These are phyloP conservation scores for Nycticorax nycticorax DNA, from an alignment of 2,113 vertebrate genomes.

Conservation along the genomic window DNA sequence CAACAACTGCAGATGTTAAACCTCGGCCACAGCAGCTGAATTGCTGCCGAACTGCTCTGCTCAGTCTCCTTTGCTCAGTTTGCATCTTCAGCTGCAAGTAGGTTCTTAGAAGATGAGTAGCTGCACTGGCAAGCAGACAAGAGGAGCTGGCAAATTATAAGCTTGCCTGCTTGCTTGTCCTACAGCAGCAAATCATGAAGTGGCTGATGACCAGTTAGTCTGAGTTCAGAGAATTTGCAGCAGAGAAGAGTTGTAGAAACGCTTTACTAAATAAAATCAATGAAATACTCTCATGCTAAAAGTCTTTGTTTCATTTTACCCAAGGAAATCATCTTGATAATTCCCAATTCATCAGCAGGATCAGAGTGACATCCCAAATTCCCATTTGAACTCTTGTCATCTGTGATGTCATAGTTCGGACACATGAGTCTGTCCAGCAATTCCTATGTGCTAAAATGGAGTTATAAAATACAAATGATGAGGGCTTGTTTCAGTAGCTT, in stretches of 20 bases:
- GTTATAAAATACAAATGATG: not conserved
- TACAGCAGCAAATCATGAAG: not conserved
- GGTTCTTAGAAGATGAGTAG: not conserved
- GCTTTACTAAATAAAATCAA: not conserved
- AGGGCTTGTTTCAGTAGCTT: not conserved
- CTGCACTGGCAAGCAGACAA: not conserved
- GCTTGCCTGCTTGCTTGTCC: not conserved
- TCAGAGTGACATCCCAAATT: not conserved
- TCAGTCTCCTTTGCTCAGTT: not conserved
- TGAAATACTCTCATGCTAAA: not conserved
- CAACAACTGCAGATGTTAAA: not conserved
- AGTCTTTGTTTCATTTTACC: not conserved
- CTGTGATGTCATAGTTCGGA: not conserved
- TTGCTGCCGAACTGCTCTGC: not conserved
- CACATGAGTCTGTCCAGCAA: not conserved
- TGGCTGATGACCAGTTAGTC: not conserved
- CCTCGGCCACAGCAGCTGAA: not conserved
- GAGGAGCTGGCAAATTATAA: not conserved
- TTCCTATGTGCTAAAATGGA: accelerated
- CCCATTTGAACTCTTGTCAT: not conserved
- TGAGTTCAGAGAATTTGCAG: not conserved
- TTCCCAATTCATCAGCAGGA: not conserved
- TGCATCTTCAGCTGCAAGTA: not conserved
- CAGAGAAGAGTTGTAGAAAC: not conserved
- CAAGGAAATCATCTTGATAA: not conserved